These are phyloP conservation scores for Amazona vittata DNA, from an alignment of 2,113 vertebrate genomes.

Conservation along the genomic window DNA sequence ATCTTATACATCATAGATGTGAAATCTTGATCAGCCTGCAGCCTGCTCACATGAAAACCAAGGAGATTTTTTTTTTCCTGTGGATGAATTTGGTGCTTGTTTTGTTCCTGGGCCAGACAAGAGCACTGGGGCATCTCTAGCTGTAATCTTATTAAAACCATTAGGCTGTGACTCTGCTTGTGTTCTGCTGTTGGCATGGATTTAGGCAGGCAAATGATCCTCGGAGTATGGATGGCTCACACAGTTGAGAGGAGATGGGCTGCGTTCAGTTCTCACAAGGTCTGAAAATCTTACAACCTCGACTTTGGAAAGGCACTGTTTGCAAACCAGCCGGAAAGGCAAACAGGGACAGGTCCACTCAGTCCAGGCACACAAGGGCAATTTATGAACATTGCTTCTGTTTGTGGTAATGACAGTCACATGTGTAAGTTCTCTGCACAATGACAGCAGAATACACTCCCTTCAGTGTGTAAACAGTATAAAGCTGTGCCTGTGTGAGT, in stretches of 20 bases:
- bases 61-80: not conserved
- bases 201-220: not conserved
- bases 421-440: constrained; percentile 2
- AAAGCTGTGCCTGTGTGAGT: constrained; percentile 54
- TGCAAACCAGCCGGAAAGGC: not conserved
- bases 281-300: not conserved
- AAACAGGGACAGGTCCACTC: not conserved
- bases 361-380: not conserved
- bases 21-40: not conserved
- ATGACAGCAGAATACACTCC: constrained; percentile 1
- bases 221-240: not conserved
- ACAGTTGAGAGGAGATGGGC: not conserved
- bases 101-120: not conserved
- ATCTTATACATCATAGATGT: not conserved
- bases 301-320: not conserved
- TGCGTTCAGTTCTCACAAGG: not conserved
- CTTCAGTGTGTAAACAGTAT: constrained; percentile 23
- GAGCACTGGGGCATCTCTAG: not conserved
- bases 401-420: not conserved
- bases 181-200: not conserved
- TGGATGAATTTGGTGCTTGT: not conserved
- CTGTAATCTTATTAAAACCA: constrained; percentile 19
- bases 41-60: not conserved
- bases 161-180: not conserved
- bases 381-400: not conserved